phyloP scores from a whole-genome alignment of 2,888 invertebrate genomes.

The Agriopis marginaria region DNA sequence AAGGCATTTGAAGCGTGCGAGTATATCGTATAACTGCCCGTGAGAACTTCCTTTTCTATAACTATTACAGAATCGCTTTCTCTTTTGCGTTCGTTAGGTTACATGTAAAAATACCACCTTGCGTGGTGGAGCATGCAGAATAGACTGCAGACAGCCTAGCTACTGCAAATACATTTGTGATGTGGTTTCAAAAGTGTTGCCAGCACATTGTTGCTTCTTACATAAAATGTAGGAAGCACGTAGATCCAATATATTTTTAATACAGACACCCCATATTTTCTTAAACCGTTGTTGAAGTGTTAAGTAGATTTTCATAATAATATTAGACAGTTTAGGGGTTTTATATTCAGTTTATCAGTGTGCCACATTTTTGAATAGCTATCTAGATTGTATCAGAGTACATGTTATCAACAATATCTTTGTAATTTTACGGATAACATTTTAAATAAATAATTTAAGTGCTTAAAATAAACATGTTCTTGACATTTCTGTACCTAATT shows the following conservation, averaged over 20 bases:
- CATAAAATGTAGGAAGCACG: conserved; percentile 16
- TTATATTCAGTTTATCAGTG: conserved; percentile 28
- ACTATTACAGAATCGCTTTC: no score
- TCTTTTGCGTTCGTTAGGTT: no score
- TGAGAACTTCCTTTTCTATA: no score
- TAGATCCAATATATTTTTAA: conserved; percentile 31
- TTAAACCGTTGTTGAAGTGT: conserved; percentile 22
- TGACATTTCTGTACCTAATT: background rate
- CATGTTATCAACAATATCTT: conserved; percentile 3
- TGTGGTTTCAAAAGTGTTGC: conserved; percentile 13
- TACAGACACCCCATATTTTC: conserved; percentile 29
- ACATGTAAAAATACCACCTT: no score
- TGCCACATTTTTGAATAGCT: conserved; percentile 35
- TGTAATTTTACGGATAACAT: conserved; percentile 1
- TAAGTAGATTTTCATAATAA: conserved; percentile 29
- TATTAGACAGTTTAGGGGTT: background rate
- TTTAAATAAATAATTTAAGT: background rate
- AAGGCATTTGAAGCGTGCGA: no score
- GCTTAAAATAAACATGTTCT: background rate
- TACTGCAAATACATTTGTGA: background rate
- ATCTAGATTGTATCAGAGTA: conserved; percentile 10
- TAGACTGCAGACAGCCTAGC: no score
- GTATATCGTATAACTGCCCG: no score
- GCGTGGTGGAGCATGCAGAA: no score
- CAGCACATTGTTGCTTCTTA: conserved; percentile 26